phyloP scores from a whole-genome alignment of 2,888 invertebrate genomes.

The Tiliacea aurago region DNA sequence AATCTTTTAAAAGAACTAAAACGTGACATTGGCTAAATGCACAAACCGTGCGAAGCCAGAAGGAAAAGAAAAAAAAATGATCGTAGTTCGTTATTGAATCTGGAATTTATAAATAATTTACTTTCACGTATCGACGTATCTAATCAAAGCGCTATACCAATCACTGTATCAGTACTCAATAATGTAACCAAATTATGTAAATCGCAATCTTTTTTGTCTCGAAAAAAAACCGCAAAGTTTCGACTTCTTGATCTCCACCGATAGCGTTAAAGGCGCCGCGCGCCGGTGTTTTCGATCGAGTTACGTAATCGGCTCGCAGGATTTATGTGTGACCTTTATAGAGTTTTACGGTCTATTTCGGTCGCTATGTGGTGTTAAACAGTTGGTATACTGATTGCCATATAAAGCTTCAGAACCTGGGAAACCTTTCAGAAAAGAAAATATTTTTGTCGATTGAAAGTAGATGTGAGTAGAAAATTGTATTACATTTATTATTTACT shows the following conservation, averaged over 20 bases:
- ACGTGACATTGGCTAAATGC: too few species aligned
- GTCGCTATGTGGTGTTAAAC: slow-evolving; percentile 58
- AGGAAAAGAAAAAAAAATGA: too few species aligned
- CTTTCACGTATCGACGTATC: not conserved
- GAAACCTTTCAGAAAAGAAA: slow-evolving; percentile 7
- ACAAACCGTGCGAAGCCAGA: too few species aligned
- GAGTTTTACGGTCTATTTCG: slow-evolving; percentile 58
- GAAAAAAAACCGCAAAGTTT: slow-evolving; percentile 34
- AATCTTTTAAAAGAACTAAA: too few species aligned
- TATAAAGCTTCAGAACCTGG: slow-evolving; percentile 30
- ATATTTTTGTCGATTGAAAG: slow-evolving; percentile 16
- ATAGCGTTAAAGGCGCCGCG: slow-evolving; percentile 36
- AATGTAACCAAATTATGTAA: slow-evolving; percentile 23
- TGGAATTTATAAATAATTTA: too few species aligned
- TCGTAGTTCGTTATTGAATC: too few species aligned
- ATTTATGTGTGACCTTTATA: slow-evolving; percentile 62
- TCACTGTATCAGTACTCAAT: not conserved
- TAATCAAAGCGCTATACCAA: not conserved
- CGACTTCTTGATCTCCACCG: slow-evolving; percentile 42
- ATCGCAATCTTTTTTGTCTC: slow-evolving; percentile 29
- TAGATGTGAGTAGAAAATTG: slow-evolving; percentile 1
- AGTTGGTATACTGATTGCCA: slow-evolving; percentile 51
- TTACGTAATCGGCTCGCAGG: slow-evolving; percentile 53
- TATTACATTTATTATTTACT: not conserved
- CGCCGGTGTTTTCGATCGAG: slow-evolving; percentile 56